Percentiles rank a stretch among this genome's conserved stretches.
Conservation (phyloP, 2,113 vertebrate genomes). For the Tragulus kanchil region DNA sequence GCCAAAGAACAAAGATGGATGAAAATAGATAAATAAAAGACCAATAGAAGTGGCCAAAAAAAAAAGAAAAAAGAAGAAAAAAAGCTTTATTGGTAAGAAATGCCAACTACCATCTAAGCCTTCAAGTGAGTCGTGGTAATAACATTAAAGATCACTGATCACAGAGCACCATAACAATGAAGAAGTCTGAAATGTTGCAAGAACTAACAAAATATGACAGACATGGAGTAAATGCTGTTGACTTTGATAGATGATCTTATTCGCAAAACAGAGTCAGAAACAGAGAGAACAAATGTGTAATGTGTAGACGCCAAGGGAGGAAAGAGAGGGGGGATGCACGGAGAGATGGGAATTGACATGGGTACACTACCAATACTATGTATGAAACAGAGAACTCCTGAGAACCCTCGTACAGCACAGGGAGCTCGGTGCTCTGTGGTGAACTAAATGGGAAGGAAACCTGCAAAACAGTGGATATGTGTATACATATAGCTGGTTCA, state of each 20-base stretch:
- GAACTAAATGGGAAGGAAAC: background rate
- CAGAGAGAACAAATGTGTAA: background rate
- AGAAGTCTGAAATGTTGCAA: background rate
- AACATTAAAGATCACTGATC: background rate
- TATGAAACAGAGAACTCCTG: background rate
- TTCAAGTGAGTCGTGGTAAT: background rate
- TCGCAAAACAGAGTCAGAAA: background rate
- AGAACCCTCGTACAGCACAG: background rate
- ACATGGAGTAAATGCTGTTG: background rate
- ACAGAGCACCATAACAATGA: background rate
- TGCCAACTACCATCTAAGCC: background rate
- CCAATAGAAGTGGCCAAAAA: too few species aligned
- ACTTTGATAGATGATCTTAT: background rate
- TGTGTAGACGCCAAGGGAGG: background rate
- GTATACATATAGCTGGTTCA: background rate
- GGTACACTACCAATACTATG: accelerated
- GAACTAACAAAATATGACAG: background rate
- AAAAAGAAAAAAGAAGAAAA: too few species aligned
- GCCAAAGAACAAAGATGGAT: too few species aligned
- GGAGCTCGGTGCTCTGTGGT: background rate
- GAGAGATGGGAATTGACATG: background rate
- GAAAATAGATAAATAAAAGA: too few species aligned
- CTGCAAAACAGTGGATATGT: background rate
- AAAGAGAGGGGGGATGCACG: background rate
- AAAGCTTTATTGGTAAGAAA: background rate